Evolutionary conservation across 2,888 invertebrate genomes (phyloP), one percentile per base, ranked within the genome.

Genomic region (Conistra vaccinii): DNA sequence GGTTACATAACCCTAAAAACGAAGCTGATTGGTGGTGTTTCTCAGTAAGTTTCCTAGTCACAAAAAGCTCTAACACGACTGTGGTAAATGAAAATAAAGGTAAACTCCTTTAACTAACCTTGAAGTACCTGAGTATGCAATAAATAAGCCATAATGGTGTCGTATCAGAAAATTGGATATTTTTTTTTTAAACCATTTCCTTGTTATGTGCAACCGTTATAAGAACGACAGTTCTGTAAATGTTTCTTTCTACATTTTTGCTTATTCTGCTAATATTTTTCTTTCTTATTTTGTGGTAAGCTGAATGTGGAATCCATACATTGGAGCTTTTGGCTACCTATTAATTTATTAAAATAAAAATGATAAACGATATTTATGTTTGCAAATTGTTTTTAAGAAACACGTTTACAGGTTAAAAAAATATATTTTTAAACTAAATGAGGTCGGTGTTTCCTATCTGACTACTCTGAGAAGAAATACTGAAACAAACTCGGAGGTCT

Each of bases 101-200:
- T 42, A 42, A 58, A 48, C 29, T n/a, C 14, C 2, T 26, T 17
- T n/a, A n/a, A 14, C n/a, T 45, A 35, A 48, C 60, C 26, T 66
- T 42, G 29, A 26, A 39, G 29, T 29, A 17, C 32, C 32, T 2
- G 35, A 60, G 26, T 45, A 76, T n/a, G 35, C 10, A 55, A 81
- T 79, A 76, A 79, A 76, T 61, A 75, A 76, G 17, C 35, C 29
- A 7, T 51, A 81, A 73, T 62, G 76, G 51, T 42, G 67, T 60
- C 75, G 73, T 80, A 62, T 73, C 73, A 62, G 45, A 74, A 80
- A 76, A 82, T 83, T 77, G 73, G 73, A 70, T 58, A 75, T 78
- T 81, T 71, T 80, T 76, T 85, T 72, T 78, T 70, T n/a, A 57
- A 72, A 60, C 77, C 69, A 76, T 71, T 78, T 60, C 63, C 69